Percentiles rank a stretch among this genome's conserved stretches.
phyloP scores from a whole-genome alignment of 2,113 vertebrate genomes.

The Notiomystis cincta region DNA sequence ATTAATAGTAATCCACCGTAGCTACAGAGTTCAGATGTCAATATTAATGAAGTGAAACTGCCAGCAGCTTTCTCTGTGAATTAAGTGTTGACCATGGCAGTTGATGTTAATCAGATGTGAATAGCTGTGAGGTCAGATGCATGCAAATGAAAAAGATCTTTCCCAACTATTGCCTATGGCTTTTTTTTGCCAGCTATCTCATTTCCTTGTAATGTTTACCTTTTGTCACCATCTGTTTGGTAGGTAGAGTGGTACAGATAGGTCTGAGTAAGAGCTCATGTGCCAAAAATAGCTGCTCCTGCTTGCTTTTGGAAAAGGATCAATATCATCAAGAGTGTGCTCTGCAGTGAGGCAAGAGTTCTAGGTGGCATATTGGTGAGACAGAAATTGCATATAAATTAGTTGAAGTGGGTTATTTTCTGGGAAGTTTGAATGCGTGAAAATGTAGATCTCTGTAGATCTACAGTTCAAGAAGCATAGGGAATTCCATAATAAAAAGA shows the following conservation, averaged over 20 bases:
- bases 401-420: neutral
- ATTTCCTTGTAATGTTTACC: neutral
- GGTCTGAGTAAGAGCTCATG: neutral
- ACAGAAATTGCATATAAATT: neutral
- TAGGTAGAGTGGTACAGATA: neutral
- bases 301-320: neutral
- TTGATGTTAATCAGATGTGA: slow-evolving; percentile 32
- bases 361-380: neutral
- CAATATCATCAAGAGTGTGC: neutral
- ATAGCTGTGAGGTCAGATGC: neutral
- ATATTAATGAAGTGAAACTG: slow-evolving; percentile 44
- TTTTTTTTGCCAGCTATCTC: neutral
- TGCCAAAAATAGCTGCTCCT: neutral
- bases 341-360: neutral
- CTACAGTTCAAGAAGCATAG: neutral
- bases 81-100: neutral
- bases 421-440: neutral
- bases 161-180: neutral
- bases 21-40: neutral
- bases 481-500: neutral
- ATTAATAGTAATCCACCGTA: slow-evolving; percentile 8
- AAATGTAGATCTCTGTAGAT: neutral
- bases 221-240: neutral
- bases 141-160: slow-evolving; percentile 1
- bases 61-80: neutral